phyloP scores from a whole-genome alignment of 2,113 vertebrate genomes.

The Craseonycteris thonglongyai region DNA sequence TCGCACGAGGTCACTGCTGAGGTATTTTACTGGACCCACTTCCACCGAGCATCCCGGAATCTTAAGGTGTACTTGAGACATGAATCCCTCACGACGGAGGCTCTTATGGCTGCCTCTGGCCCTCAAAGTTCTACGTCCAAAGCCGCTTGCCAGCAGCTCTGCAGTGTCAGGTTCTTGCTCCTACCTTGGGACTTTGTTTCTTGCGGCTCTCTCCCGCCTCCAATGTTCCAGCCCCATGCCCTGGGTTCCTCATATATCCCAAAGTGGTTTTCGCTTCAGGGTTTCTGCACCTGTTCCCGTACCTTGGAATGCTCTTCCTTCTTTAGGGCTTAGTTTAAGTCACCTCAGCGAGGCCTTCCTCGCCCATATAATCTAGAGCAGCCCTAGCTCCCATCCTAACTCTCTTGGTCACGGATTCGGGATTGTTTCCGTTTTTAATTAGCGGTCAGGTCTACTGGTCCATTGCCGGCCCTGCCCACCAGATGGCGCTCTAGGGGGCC shows the following conservation, averaged over 20 bases:
- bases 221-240: neutral
- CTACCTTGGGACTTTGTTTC: neutral
- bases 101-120: neutral
- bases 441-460: neutral
- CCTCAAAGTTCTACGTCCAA: neutral
- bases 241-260: neutral
- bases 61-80: neutral
- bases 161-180: neutral
- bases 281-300: neutral
- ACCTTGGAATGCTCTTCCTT: neutral
- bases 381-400: neutral
- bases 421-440: neutral
- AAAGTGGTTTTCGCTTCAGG: neutral
- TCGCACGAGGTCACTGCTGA: neutral
- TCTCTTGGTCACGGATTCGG: neutral
- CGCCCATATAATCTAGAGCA: neutral
- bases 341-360: neutral
- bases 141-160: neutral
- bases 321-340: neutral
- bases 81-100: neutral
- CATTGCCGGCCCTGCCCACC: neutral
- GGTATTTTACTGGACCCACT: neutral
- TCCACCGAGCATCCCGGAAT: neutral
- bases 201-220: neutral
- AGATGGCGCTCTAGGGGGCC: neutral